Percentiles rank a stretch among this genome's conserved stretches.
Evolutionary conservation across 2,797 vertebrate species (phyloP).

Genomic region (Oryzias dopingdopingensis): DNA sequence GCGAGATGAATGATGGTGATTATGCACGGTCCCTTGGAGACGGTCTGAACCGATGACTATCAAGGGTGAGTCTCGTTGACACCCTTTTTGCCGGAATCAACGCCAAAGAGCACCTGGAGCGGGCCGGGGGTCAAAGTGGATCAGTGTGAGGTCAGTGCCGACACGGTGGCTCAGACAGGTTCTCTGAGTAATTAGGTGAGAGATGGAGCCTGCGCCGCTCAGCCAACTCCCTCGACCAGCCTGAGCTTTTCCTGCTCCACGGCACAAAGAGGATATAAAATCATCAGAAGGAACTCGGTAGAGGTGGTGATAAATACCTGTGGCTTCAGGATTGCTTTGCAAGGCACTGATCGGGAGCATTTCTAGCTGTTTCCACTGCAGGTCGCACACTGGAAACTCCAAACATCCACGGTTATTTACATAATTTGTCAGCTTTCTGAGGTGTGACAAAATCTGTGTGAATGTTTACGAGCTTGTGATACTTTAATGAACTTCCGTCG

Average conservation of each 20-base stretch:
- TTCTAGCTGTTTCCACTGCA: no score
- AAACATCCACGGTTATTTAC: no score
- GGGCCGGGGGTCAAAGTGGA: conserved; percentile 55
- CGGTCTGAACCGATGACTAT: conserved; percentile 49
- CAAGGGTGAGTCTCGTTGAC: conserved; percentile 55
- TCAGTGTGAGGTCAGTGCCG: conserved; percentile 53
- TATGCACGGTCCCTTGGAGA: conserved; percentile 54
- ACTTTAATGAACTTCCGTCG: no score
- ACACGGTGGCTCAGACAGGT: conserved; percentile 46
- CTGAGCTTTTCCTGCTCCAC: conserved; percentile 6
- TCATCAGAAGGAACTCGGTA: neutral
- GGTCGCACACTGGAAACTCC: no score
- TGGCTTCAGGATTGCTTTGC: no score
- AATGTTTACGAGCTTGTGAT: no score
- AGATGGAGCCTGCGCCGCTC: conserved; percentile 19
- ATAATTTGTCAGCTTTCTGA: no score
- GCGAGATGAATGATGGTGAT: conserved; percentile 52
- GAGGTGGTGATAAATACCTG: no score
- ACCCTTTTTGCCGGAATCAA: conserved; percentile 52
- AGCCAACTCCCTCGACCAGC: conserved; percentile 15
- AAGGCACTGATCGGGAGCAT: no score
- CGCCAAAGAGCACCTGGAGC: conserved; percentile 36
- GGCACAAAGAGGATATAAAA: neutral
- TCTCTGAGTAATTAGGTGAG: conserved; percentile 59
- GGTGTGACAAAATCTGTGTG: no score